Conservation (phyloP, 2,797 vertebrate species). For the Lutjanus campechanus region DNA sequence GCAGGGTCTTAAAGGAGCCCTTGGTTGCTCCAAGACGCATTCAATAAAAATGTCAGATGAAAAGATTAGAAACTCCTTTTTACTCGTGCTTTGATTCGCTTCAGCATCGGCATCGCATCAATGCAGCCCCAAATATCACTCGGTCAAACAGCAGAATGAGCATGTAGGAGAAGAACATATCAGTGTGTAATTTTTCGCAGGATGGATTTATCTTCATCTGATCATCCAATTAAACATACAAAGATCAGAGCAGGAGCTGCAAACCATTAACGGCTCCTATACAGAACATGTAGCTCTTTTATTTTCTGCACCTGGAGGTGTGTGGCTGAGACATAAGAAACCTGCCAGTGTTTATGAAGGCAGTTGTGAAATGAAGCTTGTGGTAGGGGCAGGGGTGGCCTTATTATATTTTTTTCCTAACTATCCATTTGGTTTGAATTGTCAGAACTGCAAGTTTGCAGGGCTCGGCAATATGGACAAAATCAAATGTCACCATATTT, state of each 20-base stretch:
- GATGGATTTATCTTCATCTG: constrained; percentile 50
- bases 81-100: constrained; percentile 69
- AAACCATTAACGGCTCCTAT: constrained; percentile 9
- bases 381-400: constrained; percentile 20
- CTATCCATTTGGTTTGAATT: constrained; percentile 67
- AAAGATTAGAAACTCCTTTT: constrained; percentile 79
- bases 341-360: constrained; percentile 56
- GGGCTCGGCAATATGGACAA: too few species aligned
- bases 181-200: constrained; percentile 51
- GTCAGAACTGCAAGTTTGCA: constrained; percentile 55
- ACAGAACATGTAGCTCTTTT: constrained; percentile 27
- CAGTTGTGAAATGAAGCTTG: constrained; percentile 35
- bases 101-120: constrained; percentile 58
- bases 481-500: too few species aligned
- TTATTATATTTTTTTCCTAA: constrained; percentile 29
- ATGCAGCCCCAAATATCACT: constrained; percentile 61
- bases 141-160: constrained; percentile 49
- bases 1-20: constrained; percentile 79
- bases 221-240: constrained; percentile 54
- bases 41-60: constrained; percentile 85
- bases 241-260: constrained; percentile 37
- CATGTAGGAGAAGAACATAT: constrained; percentile 39
- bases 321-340: constrained; percentile 44
- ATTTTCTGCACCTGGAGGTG: constrained; percentile 57
- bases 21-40: constrained; percentile 72